A percentile compares a stretch with the other conserved stretches of the same genome.
Conservation (phyloP, 2,888 invertebrate species). For the Philereme vetulata region DNA sequence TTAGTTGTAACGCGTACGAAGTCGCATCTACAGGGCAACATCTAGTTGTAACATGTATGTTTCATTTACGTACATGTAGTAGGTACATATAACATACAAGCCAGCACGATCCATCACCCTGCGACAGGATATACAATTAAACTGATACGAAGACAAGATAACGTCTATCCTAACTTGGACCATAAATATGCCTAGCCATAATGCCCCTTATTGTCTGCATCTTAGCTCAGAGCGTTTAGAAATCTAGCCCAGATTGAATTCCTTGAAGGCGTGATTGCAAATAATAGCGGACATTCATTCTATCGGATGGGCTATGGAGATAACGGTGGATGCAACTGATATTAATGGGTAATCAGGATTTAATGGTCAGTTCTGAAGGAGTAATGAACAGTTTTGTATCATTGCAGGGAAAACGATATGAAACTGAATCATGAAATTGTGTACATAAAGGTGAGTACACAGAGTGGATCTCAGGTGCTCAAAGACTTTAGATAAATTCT, state of each 20-base stretch:
- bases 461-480: too few species aligned
- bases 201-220: constrained; percentile 47
- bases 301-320: constrained; percentile 30
- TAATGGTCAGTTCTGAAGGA: constrained; percentile 14
- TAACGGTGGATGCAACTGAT: constrained; percentile 50
- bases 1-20: too few species aligned
- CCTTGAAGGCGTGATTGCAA: constrained; percentile 56
- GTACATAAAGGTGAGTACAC: too few species aligned
- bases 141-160: constrained; percentile 23
- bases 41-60: too few species aligned
- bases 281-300: constrained; percentile 47
- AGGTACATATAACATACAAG: not conserved
- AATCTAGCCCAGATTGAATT: constrained; percentile 64
- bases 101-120: constrained; percentile 19
- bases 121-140: constrained; percentile 24
- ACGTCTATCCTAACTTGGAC: constrained; percentile 32
- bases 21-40: too few species aligned
- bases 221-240: constrained; percentile 58
- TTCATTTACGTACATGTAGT: too few species aligned
- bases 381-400: constrained; percentile 28
- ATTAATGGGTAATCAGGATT: constrained; percentile 44
- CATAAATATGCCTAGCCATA: constrained; percentile 38
- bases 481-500: too few species aligned
- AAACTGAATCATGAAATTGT: constrained; percentile 10
- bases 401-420: constrained; percentile 16